Evolutionary conservation across 2,888 invertebrate species (phyloP).

Genomic region (Cyclophora albipunctata): DNA sequence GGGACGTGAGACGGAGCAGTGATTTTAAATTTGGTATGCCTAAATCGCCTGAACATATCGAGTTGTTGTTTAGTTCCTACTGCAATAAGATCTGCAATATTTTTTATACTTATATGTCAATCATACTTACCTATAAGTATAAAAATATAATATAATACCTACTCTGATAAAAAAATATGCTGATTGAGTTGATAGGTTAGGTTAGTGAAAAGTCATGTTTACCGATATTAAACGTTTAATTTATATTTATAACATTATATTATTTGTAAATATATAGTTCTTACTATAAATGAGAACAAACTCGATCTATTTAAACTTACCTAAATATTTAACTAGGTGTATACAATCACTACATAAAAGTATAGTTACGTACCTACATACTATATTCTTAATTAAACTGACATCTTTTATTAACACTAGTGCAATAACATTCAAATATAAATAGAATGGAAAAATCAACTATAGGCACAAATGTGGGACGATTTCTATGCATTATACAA

Average conservation of each 20-base stretch:
- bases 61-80: no score
- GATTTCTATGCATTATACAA: no score
- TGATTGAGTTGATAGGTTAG: background rate
- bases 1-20: no score
- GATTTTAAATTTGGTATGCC: no score
- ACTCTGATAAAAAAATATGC: no score
- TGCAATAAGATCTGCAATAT: no score
- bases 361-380: constrained; percentile 27
- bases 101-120: no score
- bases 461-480: constrained; percentile 66
- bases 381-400: constrained; percentile 42
- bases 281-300: constrained; percentile 67
- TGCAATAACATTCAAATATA: constrained; percentile 54
- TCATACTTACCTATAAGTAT: no score
- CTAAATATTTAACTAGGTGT: constrained; percentile 44
- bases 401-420: constrained; percentile 59
- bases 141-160: no score
- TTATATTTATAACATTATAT: constrained; percentile 75
- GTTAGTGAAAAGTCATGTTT: background rate
- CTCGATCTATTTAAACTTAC: constrained; percentile 44
- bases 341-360: constrained; percentile 46
- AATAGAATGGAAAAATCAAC: constrained; percentile 24
- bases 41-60: no score
- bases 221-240: constrained; percentile 69
- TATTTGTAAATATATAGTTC: constrained; percentile 75